These are phyloP conservation scores for Zaprionus ghesquierei DNA, from an alignment of 1,140 invertebrate genomes.

Conservation along the genomic window DNA sequence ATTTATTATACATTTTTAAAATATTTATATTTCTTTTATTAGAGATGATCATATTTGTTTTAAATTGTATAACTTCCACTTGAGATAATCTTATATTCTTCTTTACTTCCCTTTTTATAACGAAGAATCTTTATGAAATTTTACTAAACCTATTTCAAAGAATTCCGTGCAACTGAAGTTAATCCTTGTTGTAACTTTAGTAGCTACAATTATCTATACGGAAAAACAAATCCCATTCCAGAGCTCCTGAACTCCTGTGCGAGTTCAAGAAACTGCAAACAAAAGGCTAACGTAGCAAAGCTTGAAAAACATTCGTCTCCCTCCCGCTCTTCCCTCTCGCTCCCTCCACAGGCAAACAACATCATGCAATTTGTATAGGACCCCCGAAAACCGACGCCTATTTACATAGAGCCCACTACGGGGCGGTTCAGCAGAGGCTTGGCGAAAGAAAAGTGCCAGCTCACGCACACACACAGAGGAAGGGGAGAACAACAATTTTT, in stretches of 20 bases:
- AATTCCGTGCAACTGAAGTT: constrained; percentile 1
- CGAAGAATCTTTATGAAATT: background rate
- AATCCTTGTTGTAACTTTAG: background rate
- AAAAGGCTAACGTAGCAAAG: constrained; percentile 33
- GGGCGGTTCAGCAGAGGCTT: constrained; percentile 7
- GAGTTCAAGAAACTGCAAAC: constrained; percentile 47
- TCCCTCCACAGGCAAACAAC: constrained; percentile 30
- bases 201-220: constrained; percentile 4
- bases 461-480: constrained; percentile 23
- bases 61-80: background rate
- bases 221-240: background rate
- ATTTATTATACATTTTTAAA: no score
- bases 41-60: background rate
- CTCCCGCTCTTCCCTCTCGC: background rate
- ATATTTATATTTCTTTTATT: background rate
- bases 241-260: background rate
- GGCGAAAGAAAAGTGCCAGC: constrained; percentile 42
- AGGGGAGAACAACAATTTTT: constrained; percentile 63
- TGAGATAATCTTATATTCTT: background rate
- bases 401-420: constrained; percentile 52
- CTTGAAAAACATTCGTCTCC: constrained; percentile 3
- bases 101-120: background rate
- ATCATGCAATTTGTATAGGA: constrained; percentile 55
- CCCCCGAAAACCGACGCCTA: constrained; percentile 40
- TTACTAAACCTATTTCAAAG: background rate